A percentile compares a stretch with the other conserved stretches of the same genome.
These are phyloP conservation scores for Callopanchax toddi DNA, from an alignment of 2,113 vertebrate genomes.

Conservation along the genomic window DNA sequence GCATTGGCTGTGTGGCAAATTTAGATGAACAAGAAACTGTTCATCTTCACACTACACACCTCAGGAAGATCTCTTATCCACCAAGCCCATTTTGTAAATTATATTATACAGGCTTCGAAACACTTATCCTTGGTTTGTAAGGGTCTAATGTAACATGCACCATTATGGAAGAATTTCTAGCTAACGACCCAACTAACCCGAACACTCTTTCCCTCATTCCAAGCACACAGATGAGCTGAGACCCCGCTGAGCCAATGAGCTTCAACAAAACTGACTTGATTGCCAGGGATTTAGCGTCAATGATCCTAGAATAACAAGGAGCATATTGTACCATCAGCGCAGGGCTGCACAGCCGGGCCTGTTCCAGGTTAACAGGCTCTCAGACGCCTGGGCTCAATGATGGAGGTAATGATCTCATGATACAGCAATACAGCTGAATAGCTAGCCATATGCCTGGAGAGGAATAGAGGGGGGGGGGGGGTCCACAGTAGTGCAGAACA, in stretches of 20 bases:
- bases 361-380: slow-evolving; percentile 73
- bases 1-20: slow-evolving; percentile 27
- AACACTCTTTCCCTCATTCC: slow-evolving; percentile 59
- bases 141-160: slow-evolving; percentile 73
- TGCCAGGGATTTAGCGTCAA: slow-evolving; percentile 77
- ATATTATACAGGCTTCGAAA: slow-evolving; percentile 59
- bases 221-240: slow-evolving; percentile 60
- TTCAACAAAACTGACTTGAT: slow-evolving; percentile 78
- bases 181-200: slow-evolving; percentile 73
- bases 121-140: slow-evolving; percentile 66
- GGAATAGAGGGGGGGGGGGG: slow-evolving; percentile 59
- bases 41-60: slow-evolving; percentile 59
- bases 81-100: slow-evolving; percentile 59
- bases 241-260: slow-evolving; percentile 80
- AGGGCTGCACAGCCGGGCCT: slow-evolving; percentile 58
- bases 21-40: slow-evolving; percentile 46
- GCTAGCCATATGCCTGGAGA: slow-evolving; percentile 50
- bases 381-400: slow-evolving; percentile 65
- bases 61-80: slow-evolving; percentile 50
- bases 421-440: slow-evolving; percentile 64
- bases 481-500: slow-evolving; percentile 63
- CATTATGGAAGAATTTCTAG: slow-evolving; percentile 73
- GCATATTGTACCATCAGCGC: slow-evolving; percentile 78
- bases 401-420: slow-evolving; percentile 73
- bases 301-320: slow-evolving; percentile 83